Evolutionary conservation across 2,113 vertebrate genomes (phyloP).

Genomic region (Ivindomyrus marchei): DNA sequence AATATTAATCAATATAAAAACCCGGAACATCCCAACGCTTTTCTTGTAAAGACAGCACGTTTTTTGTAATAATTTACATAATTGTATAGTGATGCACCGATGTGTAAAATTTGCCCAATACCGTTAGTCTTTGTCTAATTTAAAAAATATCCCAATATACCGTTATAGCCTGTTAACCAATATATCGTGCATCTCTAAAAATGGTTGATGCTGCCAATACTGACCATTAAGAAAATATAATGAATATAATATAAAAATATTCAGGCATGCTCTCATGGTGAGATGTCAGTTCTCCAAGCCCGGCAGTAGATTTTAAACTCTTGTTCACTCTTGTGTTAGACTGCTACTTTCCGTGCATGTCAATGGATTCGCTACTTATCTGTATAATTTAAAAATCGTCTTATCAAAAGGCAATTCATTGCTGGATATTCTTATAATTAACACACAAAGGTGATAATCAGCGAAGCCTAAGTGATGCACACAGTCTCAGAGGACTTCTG

Average conservation of each 20-base stretch:
- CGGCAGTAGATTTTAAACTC: neutral
- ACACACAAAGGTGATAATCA: neutral
- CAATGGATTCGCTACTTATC: neutral
- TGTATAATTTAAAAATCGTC: neutral
- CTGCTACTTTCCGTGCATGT: neutral
- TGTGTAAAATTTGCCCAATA: neutral
- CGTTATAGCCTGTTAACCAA: neutral
- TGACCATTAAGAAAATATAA: neutral
- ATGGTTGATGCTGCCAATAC: neutral
- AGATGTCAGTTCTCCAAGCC: neutral
- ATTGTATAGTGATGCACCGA: neutral
- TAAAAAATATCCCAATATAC: neutral
- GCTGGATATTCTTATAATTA: neutral
- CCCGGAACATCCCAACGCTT: neutral
- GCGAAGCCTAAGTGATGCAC: neutral
- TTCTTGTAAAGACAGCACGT: neutral
- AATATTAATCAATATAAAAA: neutral
- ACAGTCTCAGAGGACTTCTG: conserved; percentile 6
- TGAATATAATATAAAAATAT: neutral
- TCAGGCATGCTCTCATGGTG: neutral
- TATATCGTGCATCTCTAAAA: neutral
- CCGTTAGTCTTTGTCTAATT: neutral
- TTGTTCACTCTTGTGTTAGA: neutral
- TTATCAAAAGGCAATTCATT: neutral
- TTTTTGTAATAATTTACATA: neutral